These are phyloP conservation scores for Heteromormyrus szaboi DNA, from an alignment of 2,797 vertebrate genomes.

Conservation along the genomic window DNA sequence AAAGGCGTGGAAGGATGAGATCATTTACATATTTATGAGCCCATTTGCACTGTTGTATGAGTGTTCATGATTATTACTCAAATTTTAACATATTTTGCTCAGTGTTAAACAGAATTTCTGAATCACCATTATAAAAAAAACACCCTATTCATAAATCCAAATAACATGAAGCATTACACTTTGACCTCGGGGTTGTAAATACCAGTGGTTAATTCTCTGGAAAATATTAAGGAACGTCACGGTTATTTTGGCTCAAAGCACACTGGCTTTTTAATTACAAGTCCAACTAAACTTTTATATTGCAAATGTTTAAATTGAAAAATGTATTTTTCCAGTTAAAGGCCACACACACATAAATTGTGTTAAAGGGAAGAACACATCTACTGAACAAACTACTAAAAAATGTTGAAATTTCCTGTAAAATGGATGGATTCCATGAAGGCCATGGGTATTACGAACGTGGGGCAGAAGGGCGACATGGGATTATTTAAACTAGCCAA, in stretches of 20 bases:
- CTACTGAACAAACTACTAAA: not conserved
- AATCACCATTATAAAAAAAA: not conserved
- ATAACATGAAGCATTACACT: constrained; percentile 7
- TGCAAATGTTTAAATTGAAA: not conserved
- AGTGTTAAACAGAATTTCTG: not conserved
- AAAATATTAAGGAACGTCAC: not conserved
- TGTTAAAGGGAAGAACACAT: not conserved
- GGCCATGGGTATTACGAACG: not conserved
- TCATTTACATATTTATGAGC: constrained; percentile 37
- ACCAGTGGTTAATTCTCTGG: not conserved
- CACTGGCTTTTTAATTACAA: not conserved
- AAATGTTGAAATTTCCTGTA: not conserved
- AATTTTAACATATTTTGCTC: constrained; percentile 4
- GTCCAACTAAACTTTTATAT: not conserved
- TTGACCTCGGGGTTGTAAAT: not conserved
- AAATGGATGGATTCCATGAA: not conserved
- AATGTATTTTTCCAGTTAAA: not conserved
- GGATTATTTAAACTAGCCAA: not conserved
- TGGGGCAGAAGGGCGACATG: not conserved
- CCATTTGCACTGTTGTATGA: constrained; percentile 23
- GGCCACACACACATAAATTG: not conserved
- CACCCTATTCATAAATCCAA: not conserved
- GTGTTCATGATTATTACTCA: constrained; percentile 13
- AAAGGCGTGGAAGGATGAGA: constrained; percentile 22
- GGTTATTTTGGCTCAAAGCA: not conserved